Conservation (phyloP, 2,113 vertebrate species). For the Planiliza haematocheilus region DNA sequence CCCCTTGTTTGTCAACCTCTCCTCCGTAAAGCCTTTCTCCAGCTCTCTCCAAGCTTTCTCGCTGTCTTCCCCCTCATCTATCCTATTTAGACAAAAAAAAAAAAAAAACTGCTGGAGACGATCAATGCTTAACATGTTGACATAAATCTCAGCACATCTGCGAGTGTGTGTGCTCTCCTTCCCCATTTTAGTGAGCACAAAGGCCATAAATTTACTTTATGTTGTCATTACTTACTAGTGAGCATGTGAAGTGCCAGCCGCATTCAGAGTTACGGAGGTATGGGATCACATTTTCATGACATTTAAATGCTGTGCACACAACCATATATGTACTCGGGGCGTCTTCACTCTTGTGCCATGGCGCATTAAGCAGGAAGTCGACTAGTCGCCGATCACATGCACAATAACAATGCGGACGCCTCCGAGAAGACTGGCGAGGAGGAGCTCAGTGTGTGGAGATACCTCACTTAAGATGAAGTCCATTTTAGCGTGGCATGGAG, state of each 20-base stretch:
- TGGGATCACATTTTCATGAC: constrained; percentile 52
- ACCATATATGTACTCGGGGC: background rate
- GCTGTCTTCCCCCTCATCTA: background rate
- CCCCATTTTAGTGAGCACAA: constrained; percentile 58
- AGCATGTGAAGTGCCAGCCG: constrained; percentile 34
- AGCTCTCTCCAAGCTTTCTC: background rate
- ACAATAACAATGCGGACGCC: no score
- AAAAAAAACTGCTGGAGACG: constrained; percentile 13
- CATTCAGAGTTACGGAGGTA: constrained; percentile 62
- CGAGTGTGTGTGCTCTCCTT: constrained; percentile 1
- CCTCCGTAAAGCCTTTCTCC: background rate
- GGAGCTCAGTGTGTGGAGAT: no score
- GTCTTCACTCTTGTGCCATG: no score
- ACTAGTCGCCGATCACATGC: no score
- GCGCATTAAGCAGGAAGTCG: no score
- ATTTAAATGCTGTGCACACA: constrained; percentile 27
- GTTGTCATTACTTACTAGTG: constrained; percentile 81
- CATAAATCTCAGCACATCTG: constrained; percentile 50
- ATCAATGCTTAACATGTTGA: constrained; percentile 45
- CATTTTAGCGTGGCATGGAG: no score
- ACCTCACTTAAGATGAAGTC: no score
- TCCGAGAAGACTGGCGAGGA: no score
- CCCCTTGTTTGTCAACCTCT: background rate
- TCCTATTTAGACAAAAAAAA: constrained; percentile 23
- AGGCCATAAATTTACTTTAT: constrained; percentile 79